Base-by-base conservation (phyloP, 1,140 invertebrate species). In the Nasonia longicornis region DNA sequence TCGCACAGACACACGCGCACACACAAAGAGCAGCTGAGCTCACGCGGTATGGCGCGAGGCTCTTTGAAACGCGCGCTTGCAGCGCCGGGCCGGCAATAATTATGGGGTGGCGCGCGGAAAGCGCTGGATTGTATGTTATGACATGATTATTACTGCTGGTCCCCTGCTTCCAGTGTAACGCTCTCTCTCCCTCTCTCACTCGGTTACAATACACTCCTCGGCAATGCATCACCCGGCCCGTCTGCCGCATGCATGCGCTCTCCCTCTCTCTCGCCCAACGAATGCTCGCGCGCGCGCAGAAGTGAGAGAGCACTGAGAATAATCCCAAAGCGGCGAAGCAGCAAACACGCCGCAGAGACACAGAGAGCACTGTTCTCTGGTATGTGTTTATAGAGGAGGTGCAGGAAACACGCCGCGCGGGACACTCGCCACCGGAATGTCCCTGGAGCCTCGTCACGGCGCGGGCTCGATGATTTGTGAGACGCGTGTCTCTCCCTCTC, bases 301-400 rank as follows among this genome's bases (percentile, higher is more conserved):
- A 58, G 52, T 16, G 63, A 73, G 71, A 31, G 77, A 35, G 31
- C 20, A 1, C 64, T 12, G 79, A 75, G 74, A 78, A 79, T 74
- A 79, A 82, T 82, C 81, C 81, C 81, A 67, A 52, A 75, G 77
- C 81, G 77, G 3, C 81, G 76, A 22, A 70, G 73, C 74, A 63
- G 71, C 67, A 77, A 81, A 81, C 80, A 26, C 67, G 76, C 22
- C 58, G 26, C 58, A 35, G 75, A 45, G 73, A 58, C 16, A 58
- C 52, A 58, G 52, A 58, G 52, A 58, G 52, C 20, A 52, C 52
- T 58, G 52, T 20, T 58, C 52, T 58, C 52, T n/a, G 52, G 20
- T 58, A 73, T 42, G 52, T 58, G 52, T 58, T 58, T 58, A 58
- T 58, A 58, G 52, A 58, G 52, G 52, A n/a, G 20, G 38, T 48